These are phyloP conservation scores for Noctua janthina DNA, from an alignment of 2,888 invertebrate species.

Conservation along the genomic window DNA sequence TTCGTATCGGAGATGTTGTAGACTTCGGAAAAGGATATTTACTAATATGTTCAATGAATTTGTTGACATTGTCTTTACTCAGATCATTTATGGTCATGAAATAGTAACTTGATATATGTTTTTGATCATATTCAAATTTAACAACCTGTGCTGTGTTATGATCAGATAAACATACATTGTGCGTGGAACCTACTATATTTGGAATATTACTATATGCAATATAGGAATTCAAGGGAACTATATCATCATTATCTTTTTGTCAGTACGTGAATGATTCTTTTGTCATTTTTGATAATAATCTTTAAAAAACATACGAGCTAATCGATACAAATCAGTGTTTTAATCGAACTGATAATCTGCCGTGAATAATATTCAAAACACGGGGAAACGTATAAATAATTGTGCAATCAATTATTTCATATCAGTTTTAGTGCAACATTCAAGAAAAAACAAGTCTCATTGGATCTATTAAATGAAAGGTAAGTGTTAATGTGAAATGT, in stretches of 20 bases:
- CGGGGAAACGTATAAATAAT: slow-evolving; percentile 70
- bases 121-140: too few relatives aligned
- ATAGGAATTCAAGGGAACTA: slow-evolving; percentile 18
- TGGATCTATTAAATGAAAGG: slow-evolving; percentile 72
- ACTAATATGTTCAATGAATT: too few relatives aligned
- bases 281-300: slow-evolving; percentile 30
- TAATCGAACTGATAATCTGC: slow-evolving; percentile 71
- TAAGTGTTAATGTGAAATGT: slow-evolving; percentile 59
- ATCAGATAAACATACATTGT: too few relatives aligned
- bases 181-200: too few relatives aligned
- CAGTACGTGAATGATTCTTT: slow-evolving; percentile 36
- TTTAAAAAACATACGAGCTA: slow-evolving; percentile 56
- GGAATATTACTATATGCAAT: slow-evolving; percentile 14
- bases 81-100: too few relatives aligned
- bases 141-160: too few relatives aligned
- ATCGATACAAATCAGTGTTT: slow-evolving; percentile 68
- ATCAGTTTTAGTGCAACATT: slow-evolving; percentile 70
- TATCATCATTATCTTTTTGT: slow-evolving; percentile 23
- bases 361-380: slow-evolving; percentile 62
- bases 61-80: too few relatives aligned
- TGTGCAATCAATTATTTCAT: slow-evolving; percentile 58
- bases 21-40: too few relatives aligned
- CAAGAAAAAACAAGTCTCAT: slow-evolving; percentile 47
- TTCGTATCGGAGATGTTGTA: too few relatives aligned
- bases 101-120: too few relatives aligned